Evolutionary conservation across 1,140 invertebrate species (phyloP), one percentile per base, ranked within the genome.

Genomic region (Heliconius nattereri): DNA sequence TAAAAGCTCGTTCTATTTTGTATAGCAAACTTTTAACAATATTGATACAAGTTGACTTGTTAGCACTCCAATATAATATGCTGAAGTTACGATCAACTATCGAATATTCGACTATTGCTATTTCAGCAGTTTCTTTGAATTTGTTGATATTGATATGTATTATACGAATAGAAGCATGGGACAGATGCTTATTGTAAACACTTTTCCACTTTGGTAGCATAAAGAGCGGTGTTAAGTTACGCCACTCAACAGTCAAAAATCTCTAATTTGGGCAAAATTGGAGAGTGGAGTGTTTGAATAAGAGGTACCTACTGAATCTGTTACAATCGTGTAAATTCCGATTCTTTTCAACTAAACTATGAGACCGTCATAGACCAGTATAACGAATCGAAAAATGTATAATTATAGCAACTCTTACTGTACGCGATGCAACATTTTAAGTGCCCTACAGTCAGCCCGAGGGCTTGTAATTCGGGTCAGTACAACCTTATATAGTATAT

Each of bases 401-500:
- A 73, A 75, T 76, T 76, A 32, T 74, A 71, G 77, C 76, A 83
- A 32, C 81, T 76, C 81, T 83, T 80, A 78, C 74, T 80, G 78
- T 70, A 77, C 60, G 75, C 76, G 76, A 40, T 78, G 81, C 78
- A 80, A 78, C 75, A 23, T 40, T 45, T 45, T 70, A 75, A 83
- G 81, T 23, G 77, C 76, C 73, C 81, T 83, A 52, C 29, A 79
- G 74, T 73, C 66, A 45, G 78, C 52, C 71, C 52, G 75, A 82
- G 78, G 66, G 81, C 16, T 73, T 76, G 49, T 74, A 76, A 80
- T 83, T 83, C 76, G 81, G 81, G 81, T 83, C 81, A 83, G 73
- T 75, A 78, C 70, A 79, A 71, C 73, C 45, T 72, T 74, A 66
- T 37, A 26, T 76, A 49, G 11, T 54, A 8, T 8, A n/a, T 57